phyloP scores from a whole-genome alignment of 2,113 vertebrate species.

The Saccopteryx leptura region DNA sequence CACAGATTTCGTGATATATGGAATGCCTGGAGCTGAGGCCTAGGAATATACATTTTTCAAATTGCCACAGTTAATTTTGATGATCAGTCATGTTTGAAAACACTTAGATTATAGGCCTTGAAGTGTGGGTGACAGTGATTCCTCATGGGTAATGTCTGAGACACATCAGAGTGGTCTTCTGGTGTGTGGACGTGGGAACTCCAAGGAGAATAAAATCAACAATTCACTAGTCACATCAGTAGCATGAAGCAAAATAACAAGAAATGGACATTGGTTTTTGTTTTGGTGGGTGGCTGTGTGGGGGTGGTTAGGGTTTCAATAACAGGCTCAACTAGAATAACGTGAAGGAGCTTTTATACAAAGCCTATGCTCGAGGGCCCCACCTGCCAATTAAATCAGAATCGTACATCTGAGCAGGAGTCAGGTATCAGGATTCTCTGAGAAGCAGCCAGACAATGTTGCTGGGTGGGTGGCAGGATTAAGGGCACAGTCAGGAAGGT shows the following conservation, averaged over 20 bases:
- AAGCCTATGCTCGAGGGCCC: accelerated
- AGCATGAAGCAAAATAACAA: background rate
- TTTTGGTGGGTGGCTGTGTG: too few species aligned
- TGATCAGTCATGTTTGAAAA: background rate
- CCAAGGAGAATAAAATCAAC: background rate
- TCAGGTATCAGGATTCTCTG: background rate
- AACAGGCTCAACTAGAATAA: background rate
- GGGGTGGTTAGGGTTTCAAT: background rate
- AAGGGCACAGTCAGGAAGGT: background rate
- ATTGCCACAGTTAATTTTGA: background rate
- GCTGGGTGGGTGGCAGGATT: background rate
- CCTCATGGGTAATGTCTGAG: background rate
- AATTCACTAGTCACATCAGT: background rate
- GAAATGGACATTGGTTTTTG: background rate
- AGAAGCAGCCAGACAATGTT: background rate
- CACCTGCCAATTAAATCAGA: background rate
- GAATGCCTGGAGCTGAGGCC: background rate
- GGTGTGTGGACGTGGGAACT: background rate
- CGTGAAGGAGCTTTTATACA: background rate
- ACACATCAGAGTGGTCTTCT: background rate
- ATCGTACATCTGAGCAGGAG: background rate
- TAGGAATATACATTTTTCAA: background rate
- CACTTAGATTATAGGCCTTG: background rate
- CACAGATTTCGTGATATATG: background rate
- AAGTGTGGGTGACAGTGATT: background rate